Base-by-base conservation (phyloP, 1,140 invertebrate species). In the Hyposmocoma kahamanoa region DNA sequence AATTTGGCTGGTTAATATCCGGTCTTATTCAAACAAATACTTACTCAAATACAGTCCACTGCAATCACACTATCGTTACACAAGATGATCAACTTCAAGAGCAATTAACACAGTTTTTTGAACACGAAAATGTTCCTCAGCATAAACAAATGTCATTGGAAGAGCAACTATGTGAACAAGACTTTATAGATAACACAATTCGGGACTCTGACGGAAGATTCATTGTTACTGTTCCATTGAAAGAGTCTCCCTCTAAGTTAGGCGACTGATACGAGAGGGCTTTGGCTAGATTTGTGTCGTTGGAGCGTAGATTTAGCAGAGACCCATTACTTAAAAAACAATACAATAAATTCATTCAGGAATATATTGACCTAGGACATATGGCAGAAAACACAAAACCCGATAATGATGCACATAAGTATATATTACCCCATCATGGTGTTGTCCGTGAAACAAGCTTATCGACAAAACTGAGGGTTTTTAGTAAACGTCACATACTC, bases 351-450 rank as follows among this genome's bases (percentile, higher is more conserved):
- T 39, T 39, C n/a, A 18, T 47, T 3, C 13, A 38, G 10, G 45
- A 38, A 22, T 38, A 38, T 20, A 21, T 47, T 3, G 17, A 18
- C 6, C 22, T 47, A 36, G 45, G 30, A 9, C 45, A 47, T 21
- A 47, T 47, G 45, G 22, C 45, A 22, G 32, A 47, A 47, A 38
- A 47, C 36, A 48, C 46, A 41, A 18, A 22, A 1, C 18, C 28
- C 13, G 9, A 48, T 5, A 9, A 28, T 3, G 26, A 30, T 30
- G 11, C 5, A 21, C 3, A 13, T 10, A 13, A 18, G 5, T 46
- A 19, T 22, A 22, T 34, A 9, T 22, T 21, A 5, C 18, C 30
- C 18, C 28, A 48, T 17, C 34, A 45, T 41, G 52, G 45, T 1
- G 39, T 54, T 3, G 10, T 46, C 3, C 42, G 50, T 0, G 43